These are phyloP conservation scores for Coluber constrictor DNA, from an alignment of 2,797 vertebrate species.

Conservation along the genomic window DNA sequence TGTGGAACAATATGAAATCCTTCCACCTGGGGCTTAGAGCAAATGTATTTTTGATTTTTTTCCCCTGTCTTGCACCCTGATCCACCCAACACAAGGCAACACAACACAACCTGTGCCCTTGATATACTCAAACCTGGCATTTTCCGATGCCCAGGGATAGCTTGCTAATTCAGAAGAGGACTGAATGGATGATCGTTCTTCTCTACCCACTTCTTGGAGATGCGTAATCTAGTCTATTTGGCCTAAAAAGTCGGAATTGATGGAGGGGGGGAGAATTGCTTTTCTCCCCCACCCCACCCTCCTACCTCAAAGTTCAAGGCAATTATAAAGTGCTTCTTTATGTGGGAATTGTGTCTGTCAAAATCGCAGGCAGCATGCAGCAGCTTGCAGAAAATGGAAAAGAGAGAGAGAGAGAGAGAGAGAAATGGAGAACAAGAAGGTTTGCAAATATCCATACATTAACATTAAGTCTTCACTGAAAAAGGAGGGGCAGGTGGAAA, in stretches of 20 bases:
- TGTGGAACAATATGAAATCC: background rate
- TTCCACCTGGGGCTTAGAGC: background rate
- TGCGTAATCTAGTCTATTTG: background rate
- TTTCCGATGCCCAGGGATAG: background rate
- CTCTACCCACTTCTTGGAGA: background rate
- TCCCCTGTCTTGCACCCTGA: background rate
- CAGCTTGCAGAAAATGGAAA: background rate
- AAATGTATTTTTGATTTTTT: background rate
- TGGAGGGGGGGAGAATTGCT: slow-evolving; percentile 5
- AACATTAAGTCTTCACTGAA: slow-evolving; percentile 44
- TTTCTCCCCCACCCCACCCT: background rate
- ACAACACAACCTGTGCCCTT: background rate
- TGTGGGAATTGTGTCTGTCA: background rate
- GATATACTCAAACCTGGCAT: background rate
- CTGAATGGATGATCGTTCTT: background rate
- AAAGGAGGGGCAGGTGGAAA: background rate
- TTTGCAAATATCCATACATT: slow-evolving; percentile 55
- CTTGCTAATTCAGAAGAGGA: background rate
- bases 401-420: background rate
- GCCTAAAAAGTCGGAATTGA: background rate
- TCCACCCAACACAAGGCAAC: no score
- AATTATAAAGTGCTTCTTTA: background rate
- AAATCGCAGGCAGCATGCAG: background rate
- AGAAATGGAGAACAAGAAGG: background rate
- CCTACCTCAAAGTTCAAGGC: slow-evolving; percentile 2